These are phyloP conservation scores for Drosophila subpulchrella DNA, from an alignment of 1,140 invertebrate genomes.

Conservation along the genomic window DNA sequence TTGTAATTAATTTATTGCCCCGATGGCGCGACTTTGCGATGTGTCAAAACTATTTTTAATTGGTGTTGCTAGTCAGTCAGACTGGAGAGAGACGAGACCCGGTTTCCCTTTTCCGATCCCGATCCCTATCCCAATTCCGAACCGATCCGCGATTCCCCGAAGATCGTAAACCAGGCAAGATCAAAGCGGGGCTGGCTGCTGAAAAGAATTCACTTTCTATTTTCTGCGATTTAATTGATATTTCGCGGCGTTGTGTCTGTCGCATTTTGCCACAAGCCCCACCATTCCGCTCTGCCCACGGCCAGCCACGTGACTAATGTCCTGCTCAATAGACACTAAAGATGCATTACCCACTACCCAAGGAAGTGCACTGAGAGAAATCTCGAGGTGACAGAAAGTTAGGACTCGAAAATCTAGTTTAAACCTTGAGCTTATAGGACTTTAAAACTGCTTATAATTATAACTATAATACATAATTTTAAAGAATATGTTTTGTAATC, in stretches of 20 bases:
- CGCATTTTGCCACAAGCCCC: background rate
- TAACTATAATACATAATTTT: no score
- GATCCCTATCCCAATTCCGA: background rate
- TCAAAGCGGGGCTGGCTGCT: slow-evolving; percentile 57
- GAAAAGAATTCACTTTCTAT: slow-evolving; percentile 66
- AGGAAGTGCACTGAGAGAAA: background rate
- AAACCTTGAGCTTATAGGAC: no score
- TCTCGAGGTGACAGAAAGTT: background rate
- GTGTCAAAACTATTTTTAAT: slow-evolving; percentile 83
- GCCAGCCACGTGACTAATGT: slow-evolving; percentile 73
- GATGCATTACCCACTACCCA: slow-evolving; percentile 65
- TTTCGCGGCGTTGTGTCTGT: slow-evolving; percentile 59
- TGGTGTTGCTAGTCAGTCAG: slow-evolving; percentile 45
- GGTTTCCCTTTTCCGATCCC: background rate
- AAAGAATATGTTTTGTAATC: no score
- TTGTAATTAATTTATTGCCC: slow-evolving; percentile 79
- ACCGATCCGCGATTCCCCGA: slow-evolving; percentile 22
- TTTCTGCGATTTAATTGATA: slow-evolving; percentile 75
- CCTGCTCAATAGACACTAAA: slow-evolving; percentile 82
- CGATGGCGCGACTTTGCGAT: slow-evolving; percentile 57
- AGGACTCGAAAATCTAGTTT: no score
- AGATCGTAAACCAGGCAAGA: slow-evolving; percentile 72
- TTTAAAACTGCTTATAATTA: no score
- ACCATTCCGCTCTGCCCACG: slow-evolving; percentile 21
- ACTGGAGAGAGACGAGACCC: background rate